Evolutionary conservation across 2,797 vertebrate genomes (phyloP).

Genomic region (Parotocinclus haroldoi): DNA sequence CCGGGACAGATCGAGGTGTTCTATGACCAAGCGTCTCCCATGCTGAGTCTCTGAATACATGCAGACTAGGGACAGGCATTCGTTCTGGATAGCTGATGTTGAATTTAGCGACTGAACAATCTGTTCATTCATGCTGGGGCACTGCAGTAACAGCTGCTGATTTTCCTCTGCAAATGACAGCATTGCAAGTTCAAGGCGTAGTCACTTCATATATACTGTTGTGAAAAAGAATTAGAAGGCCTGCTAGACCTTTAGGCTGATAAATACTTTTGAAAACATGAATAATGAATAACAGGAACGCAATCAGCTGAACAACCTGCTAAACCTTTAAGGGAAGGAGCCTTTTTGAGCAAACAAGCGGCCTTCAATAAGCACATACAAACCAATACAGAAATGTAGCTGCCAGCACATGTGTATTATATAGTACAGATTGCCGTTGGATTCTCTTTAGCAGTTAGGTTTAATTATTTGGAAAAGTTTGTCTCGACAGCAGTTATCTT

Average conservation of each 20-base stretch:
- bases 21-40: conserved; percentile 67
- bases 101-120: conserved; percentile 68
- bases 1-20: conserved; percentile 71
- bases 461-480: conserved; percentile 5
- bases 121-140: conserved; percentile 51
- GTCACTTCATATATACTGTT: neutral
- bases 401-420: conserved; percentile 3
- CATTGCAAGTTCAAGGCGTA: conserved; percentile 26
- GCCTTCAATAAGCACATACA: no score
- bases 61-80: conserved; percentile 71
- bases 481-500: conserved; percentile 15
- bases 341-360: no score
- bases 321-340: no score
- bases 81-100: conserved; percentile 54
- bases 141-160: conserved; percentile 71
- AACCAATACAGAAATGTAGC: neutral
- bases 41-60: conserved; percentile 63
- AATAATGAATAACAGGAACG: no score
- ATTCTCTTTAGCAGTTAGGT: neutral
- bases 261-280: no score
- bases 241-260: no score
- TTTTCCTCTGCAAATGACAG: conserved; percentile 77
- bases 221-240: neutral
- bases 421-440: conserved; percentile 1
- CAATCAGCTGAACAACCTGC: no score